Evolutionary conservation across 2,888 invertebrate species (phyloP).

Genomic region (Anarsia innoxiella): DNA sequence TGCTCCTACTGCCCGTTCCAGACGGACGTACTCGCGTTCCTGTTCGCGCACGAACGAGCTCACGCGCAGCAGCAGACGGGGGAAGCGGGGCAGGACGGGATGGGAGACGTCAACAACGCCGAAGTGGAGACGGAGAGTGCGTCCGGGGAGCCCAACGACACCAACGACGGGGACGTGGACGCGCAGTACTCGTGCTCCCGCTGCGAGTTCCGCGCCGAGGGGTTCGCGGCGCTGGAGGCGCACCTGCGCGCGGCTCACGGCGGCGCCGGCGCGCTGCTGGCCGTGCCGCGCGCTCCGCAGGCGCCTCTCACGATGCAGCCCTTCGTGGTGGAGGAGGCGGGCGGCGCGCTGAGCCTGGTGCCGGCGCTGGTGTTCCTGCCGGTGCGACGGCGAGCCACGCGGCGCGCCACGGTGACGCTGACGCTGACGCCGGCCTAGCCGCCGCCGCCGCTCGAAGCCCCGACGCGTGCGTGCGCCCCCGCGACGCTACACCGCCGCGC

Average conservation of each 20-base stretch:
- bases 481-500: constrained; percentile 46
- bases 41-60: constrained; percentile 94
- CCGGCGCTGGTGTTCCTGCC: constrained; percentile 96
- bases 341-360: constrained; percentile 81
- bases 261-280: constrained; percentile 68
- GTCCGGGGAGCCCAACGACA: neutral
- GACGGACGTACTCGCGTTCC: constrained; percentile 90
- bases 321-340: constrained; percentile 84
- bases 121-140: constrained; percentile 24
- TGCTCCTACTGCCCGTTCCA: constrained; percentile 94
- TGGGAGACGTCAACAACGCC: constrained; percentile 12
- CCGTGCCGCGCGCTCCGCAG: constrained; percentile 79
- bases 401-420: constrained; percentile 92
- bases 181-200: constrained; percentile 64
- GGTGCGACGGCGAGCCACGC: constrained; percentile 89
- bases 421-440: constrained; percentile 93
- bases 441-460: constrained; percentile 21
- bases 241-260: constrained; percentile 68
- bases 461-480: constrained; percentile 41
- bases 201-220: constrained; percentile 65
- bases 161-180: constrained; percentile 34
- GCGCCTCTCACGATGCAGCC: constrained; percentile 91
- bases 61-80: constrained; percentile 73
- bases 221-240: constrained; percentile 64
- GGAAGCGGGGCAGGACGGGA: constrained; percentile 29